Conservation (phyloP, 2,113 vertebrate genomes). For the Neolamprologus caudopunctatus region DNA sequence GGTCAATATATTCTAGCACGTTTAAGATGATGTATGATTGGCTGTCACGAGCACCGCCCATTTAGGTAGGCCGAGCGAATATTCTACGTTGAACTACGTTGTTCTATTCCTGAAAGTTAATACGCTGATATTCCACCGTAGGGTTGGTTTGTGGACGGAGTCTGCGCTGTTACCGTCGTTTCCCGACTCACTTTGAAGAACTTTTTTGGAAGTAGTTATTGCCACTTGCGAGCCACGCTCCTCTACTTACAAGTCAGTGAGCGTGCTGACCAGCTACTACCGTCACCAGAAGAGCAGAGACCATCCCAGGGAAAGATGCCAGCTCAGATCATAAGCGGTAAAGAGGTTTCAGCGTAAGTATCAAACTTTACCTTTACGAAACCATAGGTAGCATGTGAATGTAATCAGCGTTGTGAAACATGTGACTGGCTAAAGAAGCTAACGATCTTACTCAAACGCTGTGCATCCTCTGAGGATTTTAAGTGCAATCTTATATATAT, state of each 20-base stretch:
- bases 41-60: not conserved
- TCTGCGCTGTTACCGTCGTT: not conserved
- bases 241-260: not conserved
- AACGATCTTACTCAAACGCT: not conserved
- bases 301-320: slow-evolving; percentile 47
- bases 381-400: not conserved
- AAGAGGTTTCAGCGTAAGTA: slow-evolving; percentile 74
- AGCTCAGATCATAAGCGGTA: slow-evolving; percentile 70
- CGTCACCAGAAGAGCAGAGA: not conserved
- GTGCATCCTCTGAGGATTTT: not conserved
- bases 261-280: not conserved
- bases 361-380: not conserved
- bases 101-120: slow-evolving; percentile 20
- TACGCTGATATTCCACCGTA: not conserved
- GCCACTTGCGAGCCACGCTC: not conserved
- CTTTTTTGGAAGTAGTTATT: not conserved
- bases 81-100: not conserved
- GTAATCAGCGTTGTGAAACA: not conserved
- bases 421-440: slow-evolving; percentile 14
- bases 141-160: not conserved
- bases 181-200: not conserved
- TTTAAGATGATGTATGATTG: not conserved
- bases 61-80: not conserved
- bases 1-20: not conserved
- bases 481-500: not conserved